Conservation (phyloP, 64 coral and sea anemone species). For the Platygyra sinensis region DNA sequence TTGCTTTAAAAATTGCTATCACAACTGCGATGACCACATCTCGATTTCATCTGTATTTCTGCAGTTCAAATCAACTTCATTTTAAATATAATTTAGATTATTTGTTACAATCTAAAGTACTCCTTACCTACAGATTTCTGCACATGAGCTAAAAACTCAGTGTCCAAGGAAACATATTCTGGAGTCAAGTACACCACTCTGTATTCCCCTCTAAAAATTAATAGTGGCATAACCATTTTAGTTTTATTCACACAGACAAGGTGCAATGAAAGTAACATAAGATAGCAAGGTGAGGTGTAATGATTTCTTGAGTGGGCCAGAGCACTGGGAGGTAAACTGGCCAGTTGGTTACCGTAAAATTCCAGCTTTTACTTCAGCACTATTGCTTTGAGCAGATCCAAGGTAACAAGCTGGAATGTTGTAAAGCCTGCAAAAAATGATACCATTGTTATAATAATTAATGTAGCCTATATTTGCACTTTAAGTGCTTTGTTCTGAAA, state of each 20-base stretch:
- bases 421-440: slow-evolving; percentile 53
- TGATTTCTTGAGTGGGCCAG: neutral
- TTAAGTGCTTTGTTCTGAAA: neutral
- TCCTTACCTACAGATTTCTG: slow-evolving; percentile 84
- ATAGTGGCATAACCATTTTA: neutral
- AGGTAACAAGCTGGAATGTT: slow-evolving; percentile 94
- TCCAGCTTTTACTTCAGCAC: slow-evolving; percentile 63
- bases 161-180: slow-evolving; percentile 82
- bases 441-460: neutral
- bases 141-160: slow-evolving; percentile 73
- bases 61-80: too few relatives aligned
- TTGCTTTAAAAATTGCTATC: too few relatives aligned
- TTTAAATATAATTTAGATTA: too few relatives aligned
- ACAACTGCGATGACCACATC: too few relatives aligned
- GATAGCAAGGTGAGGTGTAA: too few relatives aligned
- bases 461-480: neutral
- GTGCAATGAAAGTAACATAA: neutral
- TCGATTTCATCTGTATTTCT: too few relatives aligned
- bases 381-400: slow-evolving; percentile 83
- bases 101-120: neutral
- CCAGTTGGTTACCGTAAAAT: slow-evolving; percentile 69
- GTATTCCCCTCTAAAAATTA: slow-evolving; percentile 73
- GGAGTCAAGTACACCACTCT: slow-evolving; percentile 92
- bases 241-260: neutral
- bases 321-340: neutral